Conservation (phyloP, 1,140 invertebrate genomes). For the Drosophila parabipectinata region DNA sequence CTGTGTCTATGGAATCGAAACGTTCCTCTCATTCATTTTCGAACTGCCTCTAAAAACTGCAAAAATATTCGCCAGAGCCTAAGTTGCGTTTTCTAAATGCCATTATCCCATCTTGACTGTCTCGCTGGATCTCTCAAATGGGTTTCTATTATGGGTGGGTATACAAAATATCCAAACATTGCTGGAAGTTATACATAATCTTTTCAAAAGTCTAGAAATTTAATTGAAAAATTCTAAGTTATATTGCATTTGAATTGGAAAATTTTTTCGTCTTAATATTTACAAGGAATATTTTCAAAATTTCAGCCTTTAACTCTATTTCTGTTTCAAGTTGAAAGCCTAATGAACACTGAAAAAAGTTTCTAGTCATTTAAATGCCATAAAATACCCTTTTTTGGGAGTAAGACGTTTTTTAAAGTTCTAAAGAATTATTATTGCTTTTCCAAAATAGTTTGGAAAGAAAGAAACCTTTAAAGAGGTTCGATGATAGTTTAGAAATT, state of each 20-base stretch:
- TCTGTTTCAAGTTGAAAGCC: neutral
- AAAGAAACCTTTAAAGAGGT: neutral
- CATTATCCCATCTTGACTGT: slow-evolving; percentile 3
- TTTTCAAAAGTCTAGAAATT: neutral
- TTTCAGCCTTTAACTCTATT: neutral
- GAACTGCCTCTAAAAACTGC: slow-evolving; percentile 22
- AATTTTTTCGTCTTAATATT: neutral
- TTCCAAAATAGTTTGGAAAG: too few species aligned
- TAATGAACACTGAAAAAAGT: neutral
- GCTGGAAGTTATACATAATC: slow-evolving; percentile 2
- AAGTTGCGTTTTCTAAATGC: neutral
- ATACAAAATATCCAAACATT: neutral
- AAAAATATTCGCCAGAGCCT: slow-evolving; percentile 12
- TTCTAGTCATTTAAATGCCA: neutral
- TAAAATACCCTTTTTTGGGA: neutral
- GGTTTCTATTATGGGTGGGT: too few species aligned
- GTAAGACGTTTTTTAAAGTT: neutral
- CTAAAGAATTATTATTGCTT: neutral
- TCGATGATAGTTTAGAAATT: neutral
- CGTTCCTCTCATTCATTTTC: neutral
- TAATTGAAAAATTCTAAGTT: neutral
- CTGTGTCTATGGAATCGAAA: neutral
- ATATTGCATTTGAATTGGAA: neutral
- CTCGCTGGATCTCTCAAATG: neutral
- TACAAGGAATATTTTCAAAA: neutral